Evolutionary conservation across 2,797 vertebrate genomes (phyloP), one percentile per base, ranked within the genome.

Genomic region (Ibycter americanus): DNA sequence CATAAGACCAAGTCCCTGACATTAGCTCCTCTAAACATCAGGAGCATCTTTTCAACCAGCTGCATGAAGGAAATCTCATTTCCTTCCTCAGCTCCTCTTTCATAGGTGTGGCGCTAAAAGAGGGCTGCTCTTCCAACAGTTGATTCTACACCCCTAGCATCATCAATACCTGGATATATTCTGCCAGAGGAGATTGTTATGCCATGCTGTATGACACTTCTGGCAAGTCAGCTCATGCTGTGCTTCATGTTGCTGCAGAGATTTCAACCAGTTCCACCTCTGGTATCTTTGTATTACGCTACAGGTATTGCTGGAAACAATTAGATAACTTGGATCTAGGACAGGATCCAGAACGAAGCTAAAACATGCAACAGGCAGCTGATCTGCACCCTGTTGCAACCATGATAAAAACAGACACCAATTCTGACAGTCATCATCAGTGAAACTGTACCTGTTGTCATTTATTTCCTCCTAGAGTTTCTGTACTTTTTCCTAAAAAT

Each of bases 1-100:
- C 4, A 0, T 6, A n/a, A 22, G 1, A 27, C 0, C 1, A 0
- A 44, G 23, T 11, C 20, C 27, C 77, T 76, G 62, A 58, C 12
- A 19, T 23, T 5, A 0, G 1, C 59, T 59, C 44, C 63, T 44
- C 29, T 31, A 25, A 40, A 34, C 5, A 34, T 11, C 32, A 51
- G 13, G 23, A 51, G 8, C 5, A 3, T 26, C 29, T 56, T 46
- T 42, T 21, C 21, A 63, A 21, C 12, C 58, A 72, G 19, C 58
- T 68, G 32, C 11, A 0, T 1, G 5, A 46, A 7, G 4, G 8
- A 61, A 52, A n/a, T 9, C 9, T 36, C 0, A 0, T 29, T 63
- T 62, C 3, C 32, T 86, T 42, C n/a, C 62, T 79, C 42, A 38
- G 20, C 27, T 80, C 32, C 44, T 72, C 47, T 29, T 58, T 15